Percentiles rank a stretch among this genome's conserved stretches.
Evolutionary conservation across 2,797 vertebrate species (phyloP).

Genomic region (Dermochelys coriacea): DNA sequence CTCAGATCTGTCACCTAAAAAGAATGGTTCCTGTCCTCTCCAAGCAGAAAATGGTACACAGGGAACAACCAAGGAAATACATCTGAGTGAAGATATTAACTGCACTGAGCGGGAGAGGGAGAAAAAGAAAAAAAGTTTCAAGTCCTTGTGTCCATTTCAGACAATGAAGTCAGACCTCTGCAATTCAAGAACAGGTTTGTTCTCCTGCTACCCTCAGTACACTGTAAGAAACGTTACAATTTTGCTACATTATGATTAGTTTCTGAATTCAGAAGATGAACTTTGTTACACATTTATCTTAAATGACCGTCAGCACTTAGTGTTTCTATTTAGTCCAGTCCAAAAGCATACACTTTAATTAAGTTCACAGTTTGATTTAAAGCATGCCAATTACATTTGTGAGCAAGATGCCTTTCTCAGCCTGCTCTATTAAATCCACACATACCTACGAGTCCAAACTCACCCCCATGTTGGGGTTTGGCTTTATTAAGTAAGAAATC

Average conservation of each 20-base stretch:
- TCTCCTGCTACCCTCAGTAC: neutral
- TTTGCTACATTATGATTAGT: neutral
- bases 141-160: accelerated
- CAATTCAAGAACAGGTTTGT: neutral
- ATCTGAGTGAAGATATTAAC: neutral
- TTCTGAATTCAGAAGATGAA: neutral
- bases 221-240: neutral
- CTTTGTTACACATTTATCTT: neutral
- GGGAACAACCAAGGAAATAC: neutral
- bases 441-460: accelerated
- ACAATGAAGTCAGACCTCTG: neutral
- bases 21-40: neutral
- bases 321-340: neutral
- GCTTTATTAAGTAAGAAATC: neutral
- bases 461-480: neutral
- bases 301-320: neutral
- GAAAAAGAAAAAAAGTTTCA: accelerated
- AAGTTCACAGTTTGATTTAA: neutral
- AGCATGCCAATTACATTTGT: neutral
- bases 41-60: neutral
- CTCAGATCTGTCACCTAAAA: neutral
- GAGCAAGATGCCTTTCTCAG: neutral
- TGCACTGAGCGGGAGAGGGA: neutral
- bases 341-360: neutral
- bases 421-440: neutral